These are phyloP conservation scores for Amazona guildingii DNA, from an alignment of 2,113 vertebrate genomes.

Conservation along the genomic window DNA sequence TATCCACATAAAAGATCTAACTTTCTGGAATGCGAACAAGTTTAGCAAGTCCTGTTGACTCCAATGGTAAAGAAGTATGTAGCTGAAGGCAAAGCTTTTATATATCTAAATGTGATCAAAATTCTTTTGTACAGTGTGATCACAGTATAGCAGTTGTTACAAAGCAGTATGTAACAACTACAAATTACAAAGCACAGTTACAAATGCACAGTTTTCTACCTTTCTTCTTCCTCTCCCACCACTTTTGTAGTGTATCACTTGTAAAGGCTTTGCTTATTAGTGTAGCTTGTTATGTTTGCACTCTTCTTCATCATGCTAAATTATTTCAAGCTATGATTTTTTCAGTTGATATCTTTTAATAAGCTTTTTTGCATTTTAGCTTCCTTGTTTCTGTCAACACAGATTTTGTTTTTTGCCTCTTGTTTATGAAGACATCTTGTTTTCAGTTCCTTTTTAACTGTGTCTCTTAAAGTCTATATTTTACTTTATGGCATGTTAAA, in stretches of 20 bases:
- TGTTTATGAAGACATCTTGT: neutral
- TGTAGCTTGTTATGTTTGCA: neutral
- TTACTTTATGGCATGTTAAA: neutral
- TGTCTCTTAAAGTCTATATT: neutral
- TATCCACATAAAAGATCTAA: neutral
- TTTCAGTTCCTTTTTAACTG: conserved; percentile 5
- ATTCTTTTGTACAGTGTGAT: neutral
- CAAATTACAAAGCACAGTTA: neutral
- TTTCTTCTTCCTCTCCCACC: neutral
- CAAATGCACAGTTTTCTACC: neutral
- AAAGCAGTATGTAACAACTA: neutral
- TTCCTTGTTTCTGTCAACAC: neutral
- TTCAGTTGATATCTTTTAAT: neutral
- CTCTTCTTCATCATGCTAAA: neutral
- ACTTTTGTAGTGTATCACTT: neutral
- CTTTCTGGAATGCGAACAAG: neutral
- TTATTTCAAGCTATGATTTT: neutral
- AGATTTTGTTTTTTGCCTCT: neutral
- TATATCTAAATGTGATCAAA: neutral
- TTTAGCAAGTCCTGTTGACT: neutral
- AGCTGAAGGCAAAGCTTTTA: neutral
- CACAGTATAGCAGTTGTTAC: neutral
- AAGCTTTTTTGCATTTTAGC: neutral
- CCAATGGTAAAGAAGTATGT: neutral
- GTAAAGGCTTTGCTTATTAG: neutral